phyloP scores from a whole-genome alignment of 2,113 vertebrate genomes.

The Mastomys coucha region DNA sequence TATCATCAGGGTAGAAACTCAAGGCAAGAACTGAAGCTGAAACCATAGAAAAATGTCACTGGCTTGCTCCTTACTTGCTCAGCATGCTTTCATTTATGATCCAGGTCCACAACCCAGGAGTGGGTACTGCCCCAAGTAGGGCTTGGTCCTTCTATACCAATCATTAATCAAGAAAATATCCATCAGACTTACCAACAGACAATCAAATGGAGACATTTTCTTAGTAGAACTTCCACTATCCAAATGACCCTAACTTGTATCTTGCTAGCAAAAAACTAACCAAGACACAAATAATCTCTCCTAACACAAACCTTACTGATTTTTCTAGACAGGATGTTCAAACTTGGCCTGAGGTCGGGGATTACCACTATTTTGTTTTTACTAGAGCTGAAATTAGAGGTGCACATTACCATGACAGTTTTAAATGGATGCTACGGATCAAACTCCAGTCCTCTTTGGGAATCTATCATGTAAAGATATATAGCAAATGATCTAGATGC shows the following conservation, averaged over 20 bases:
- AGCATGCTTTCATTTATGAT: not conserved
- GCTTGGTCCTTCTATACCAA: not conserved
- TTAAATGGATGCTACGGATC: not conserved
- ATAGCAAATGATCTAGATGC: not conserved
- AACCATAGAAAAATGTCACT: not conserved
- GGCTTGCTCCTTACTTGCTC: not conserved
- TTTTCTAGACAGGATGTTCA: not conserved
- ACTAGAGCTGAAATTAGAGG: not conserved
- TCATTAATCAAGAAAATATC: not conserved
- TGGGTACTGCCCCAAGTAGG: not conserved
- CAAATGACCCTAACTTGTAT: not conserved
- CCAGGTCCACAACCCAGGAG: not conserved
- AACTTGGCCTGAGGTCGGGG: too few species aligned
- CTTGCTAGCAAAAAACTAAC: not conserved
- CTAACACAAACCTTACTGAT: not conserved
- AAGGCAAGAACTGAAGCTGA: not conserved
- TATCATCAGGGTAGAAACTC: not conserved
- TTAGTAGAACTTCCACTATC: not conserved
- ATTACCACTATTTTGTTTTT: not conserved
- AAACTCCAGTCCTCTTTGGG: not conserved
- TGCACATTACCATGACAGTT: not conserved
- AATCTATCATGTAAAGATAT: slow-evolving; percentile 15
- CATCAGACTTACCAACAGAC: not conserved
- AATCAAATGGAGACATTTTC: not conserved
- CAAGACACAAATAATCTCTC: not conserved